Percentiles rank a stretch among this genome's conserved stretches.
phyloP scores from a whole-genome alignment of 2,888 invertebrate species.

The Choreutis nemorana region DNA sequence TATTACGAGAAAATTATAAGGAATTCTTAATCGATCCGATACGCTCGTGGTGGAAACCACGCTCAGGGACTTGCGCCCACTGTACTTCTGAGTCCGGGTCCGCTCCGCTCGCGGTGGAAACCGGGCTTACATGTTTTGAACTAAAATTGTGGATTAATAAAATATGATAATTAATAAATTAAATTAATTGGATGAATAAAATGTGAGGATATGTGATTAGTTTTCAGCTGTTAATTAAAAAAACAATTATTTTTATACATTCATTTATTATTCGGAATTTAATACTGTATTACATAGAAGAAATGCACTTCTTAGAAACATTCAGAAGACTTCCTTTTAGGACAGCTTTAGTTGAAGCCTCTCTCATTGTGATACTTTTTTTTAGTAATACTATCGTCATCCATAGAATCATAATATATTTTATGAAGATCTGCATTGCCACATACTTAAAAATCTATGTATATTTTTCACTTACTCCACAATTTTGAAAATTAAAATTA shows the following conservation, averaged over 20 bases:
- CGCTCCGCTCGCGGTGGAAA: too few relatives aligned
- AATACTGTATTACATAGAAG: conserved; percentile 92
- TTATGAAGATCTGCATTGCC: conserved; percentile 66
- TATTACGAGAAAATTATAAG: too few relatives aligned
- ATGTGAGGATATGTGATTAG: too few relatives aligned
- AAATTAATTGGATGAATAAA: too few relatives aligned
- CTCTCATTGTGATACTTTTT: conserved; percentile 40
- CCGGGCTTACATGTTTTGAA: too few relatives aligned
- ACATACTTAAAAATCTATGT: conserved; percentile 66
- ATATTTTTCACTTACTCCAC: conserved; percentile 57
- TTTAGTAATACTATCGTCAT: conserved; percentile 36
- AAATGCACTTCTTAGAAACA: conserved; percentile 90
- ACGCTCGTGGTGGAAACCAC: too few relatives aligned
- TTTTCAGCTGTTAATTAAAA: too few relatives aligned
- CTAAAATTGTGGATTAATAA: too few relatives aligned
- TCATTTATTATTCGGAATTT: conserved; percentile 72
- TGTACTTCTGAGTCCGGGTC: too few relatives aligned
- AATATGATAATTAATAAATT: too few relatives aligned
- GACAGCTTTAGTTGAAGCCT: conserved; percentile 53
- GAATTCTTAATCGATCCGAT: too few relatives aligned
- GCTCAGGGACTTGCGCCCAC: too few relatives aligned
- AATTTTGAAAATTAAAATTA: conserved; percentile 52
- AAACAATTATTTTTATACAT: conserved; percentile 26
- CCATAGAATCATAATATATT: conserved; percentile 50
- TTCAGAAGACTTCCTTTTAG: conserved; percentile 81